A percentile compares a stretch with the other conserved stretches of the same genome.
phyloP scores from a whole-genome alignment of 2,888 invertebrate species.

The Pelosia muscerda region DNA sequence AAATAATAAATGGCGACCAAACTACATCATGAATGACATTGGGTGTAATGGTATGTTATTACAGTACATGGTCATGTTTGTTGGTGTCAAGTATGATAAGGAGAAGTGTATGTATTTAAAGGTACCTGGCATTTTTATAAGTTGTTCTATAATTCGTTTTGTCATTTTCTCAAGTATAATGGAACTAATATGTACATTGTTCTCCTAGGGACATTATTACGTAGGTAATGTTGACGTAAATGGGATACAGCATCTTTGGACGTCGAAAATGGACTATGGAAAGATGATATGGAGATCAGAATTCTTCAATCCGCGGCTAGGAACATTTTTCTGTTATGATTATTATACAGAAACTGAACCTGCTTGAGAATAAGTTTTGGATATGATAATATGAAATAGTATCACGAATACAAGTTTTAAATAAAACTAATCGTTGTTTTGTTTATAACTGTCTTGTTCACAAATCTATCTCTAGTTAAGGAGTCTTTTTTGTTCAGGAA shows the following conservation, averaged over 20 bases:
- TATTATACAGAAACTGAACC: background rate
- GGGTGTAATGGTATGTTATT: conserved; percentile 40
- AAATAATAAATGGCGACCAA: conserved; percentile 31
- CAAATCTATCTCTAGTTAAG: no score
- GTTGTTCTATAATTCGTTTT: no score
- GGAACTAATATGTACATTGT: background rate
- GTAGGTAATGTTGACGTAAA: background rate
- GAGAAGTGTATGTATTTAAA: conserved; percentile 34
- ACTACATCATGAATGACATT: conserved; percentile 33
- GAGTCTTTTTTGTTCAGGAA: no score
- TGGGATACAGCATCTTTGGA: conserved; percentile 7
- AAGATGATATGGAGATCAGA: background rate
- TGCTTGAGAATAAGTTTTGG: background rate
- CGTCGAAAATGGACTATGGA: conserved; percentile 5
- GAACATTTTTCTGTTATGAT: conserved; percentile 5
- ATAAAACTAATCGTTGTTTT: no score
- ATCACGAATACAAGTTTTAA: no score
- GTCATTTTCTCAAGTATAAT: background rate
- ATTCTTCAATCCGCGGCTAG: background rate
- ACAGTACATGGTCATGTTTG: conserved; percentile 12
- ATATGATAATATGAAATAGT: no score
- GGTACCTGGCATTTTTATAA: no score
- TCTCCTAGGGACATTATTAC: conserved; percentile 5
- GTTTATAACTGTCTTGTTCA: no score
- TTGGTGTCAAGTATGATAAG: conserved; percentile 40